Evolutionary conservation across 1,140 invertebrate species (phyloP).

Genomic region (Coptotermes formosanus): DNA sequence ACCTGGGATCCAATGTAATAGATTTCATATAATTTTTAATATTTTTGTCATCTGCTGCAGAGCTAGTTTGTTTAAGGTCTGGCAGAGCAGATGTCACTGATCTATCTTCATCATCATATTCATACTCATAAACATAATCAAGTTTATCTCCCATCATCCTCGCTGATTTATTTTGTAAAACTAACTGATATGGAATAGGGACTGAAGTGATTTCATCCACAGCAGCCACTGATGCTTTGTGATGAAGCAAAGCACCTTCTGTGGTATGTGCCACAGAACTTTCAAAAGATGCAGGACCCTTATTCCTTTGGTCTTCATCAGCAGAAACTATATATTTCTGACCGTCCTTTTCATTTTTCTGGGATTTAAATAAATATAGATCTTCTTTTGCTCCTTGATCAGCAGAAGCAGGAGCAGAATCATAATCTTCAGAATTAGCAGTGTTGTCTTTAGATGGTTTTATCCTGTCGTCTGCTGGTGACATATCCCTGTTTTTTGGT

Average conservation of each 20-base stretch:
- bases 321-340: background rate
- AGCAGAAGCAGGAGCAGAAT: background rate
- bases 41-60: background rate
- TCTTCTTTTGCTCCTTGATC: background rate
- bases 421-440: background rate
- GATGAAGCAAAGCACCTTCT: background rate
- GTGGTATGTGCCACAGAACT: background rate
- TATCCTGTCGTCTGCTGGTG: background rate
- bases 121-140: background rate
- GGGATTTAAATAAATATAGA: background rate
- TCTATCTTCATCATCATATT: background rate
- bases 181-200: background rate
- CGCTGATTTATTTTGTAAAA: background rate
- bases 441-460: background rate
- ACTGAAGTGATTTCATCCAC: background rate
- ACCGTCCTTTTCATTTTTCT: background rate
- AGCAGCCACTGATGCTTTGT: background rate
- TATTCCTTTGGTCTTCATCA: background rate
- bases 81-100: background rate
- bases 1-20: background rate
- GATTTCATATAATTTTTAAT: background rate
- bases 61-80: background rate
- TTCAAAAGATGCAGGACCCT: background rate
- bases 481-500: background rate
- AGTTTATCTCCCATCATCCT: background rate